Conservation (phyloP, 2,888 invertebrate species). For the Trissoscelio sp. region DNA sequence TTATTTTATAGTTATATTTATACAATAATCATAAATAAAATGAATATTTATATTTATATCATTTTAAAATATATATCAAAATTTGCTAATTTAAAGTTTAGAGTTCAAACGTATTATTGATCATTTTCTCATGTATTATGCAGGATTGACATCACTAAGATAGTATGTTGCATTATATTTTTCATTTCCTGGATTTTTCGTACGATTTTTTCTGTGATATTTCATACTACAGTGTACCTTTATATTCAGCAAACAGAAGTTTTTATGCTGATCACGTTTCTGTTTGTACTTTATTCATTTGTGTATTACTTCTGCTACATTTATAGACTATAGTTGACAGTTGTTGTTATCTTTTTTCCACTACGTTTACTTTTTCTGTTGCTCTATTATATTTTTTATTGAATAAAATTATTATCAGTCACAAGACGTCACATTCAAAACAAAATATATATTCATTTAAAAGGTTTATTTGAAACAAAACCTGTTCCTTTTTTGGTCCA, state of each 20-base stretch:
- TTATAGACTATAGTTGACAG: slow-evolving; percentile 1
- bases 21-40: too few relatives aligned
- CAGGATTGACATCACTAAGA: too few relatives aligned
- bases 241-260: neutral
- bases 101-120: too few relatives aligned
- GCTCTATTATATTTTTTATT: neutral
- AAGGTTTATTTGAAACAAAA: neutral
- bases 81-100: too few relatives aligned
- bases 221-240: neutral
- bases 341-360: slow-evolving; percentile 8
- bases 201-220: neutral
- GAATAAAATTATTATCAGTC: slow-evolving; percentile 1
- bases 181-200: neutral
- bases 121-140: too few relatives aligned
- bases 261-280: slow-evolving; percentile 7
- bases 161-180: too few relatives aligned
- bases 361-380: slow-evolving; percentile 7
- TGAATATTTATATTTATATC: too few relatives aligned
- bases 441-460: neutral
- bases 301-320: slow-evolving; percentile 9
- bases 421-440: neutral
- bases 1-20: too few relatives aligned
- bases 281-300: slow-evolving; percentile 14
- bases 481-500: too few relatives aligned
- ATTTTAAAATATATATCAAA: too few relatives aligned